Evolutionary conservation across 2,797 vertebrate genomes (phyloP).

Genomic region (Lepus townsendii): DNA sequence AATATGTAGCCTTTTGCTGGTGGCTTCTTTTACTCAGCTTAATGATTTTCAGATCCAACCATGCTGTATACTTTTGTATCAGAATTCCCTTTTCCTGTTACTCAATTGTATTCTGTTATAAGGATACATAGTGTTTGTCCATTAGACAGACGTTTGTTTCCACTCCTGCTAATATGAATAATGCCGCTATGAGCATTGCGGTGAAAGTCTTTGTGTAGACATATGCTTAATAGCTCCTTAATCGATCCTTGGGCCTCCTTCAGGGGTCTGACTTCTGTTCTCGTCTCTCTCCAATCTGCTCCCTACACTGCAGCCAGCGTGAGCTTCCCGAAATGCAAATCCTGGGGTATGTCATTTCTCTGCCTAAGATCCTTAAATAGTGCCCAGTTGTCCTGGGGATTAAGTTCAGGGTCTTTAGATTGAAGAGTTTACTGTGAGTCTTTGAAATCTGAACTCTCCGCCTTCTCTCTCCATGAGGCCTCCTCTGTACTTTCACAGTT

Average conservation of each 20-base stretch:
- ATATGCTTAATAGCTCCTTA: constrained; percentile 71
- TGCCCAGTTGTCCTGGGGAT: background rate
- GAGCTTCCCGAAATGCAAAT: constrained; percentile 47
- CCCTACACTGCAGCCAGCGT: background rate
- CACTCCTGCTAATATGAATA: constrained; percentile 9
- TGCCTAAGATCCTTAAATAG: background rate
- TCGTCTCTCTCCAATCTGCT: constrained; percentile 55
- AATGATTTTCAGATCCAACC: background rate
- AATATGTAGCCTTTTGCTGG: background rate
- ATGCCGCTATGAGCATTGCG: background rate
- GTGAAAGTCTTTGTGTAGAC: constrained; percentile 45
- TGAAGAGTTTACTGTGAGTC: background rate
- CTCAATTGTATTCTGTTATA: background rate
- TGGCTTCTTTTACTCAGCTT: constrained; percentile 1
- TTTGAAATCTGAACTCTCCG: background rate
- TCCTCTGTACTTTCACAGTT: background rate
- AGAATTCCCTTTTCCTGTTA: background rate
- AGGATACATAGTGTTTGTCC: background rate
- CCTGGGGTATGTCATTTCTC: background rate
- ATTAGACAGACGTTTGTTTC: constrained; percentile 33
- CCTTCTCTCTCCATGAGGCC: background rate
- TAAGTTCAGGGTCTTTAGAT: background rate
- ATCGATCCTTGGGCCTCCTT: constrained; percentile 41
- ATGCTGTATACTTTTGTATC: background rate
- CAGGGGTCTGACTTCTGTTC: constrained; percentile 54